phyloP scores from a whole-genome alignment of 2,888 invertebrate species.

The Nomada ferruginata region DNA sequence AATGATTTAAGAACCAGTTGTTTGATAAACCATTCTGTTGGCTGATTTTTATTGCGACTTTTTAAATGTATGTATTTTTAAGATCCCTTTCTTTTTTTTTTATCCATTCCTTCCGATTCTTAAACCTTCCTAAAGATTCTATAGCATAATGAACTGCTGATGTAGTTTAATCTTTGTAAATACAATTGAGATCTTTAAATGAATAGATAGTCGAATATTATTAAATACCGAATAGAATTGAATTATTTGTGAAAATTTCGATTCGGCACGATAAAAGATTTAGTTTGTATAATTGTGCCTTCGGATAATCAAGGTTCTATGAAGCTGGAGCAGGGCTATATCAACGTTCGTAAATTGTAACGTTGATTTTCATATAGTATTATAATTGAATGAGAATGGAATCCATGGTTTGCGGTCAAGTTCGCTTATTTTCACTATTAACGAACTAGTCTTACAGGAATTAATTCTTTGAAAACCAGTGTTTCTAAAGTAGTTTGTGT shows the following conservation, averaged over 20 bases:
- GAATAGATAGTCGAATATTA: no score
- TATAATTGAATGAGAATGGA: slow-evolving; percentile 28
- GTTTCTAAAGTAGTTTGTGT: slow-evolving; percentile 29
- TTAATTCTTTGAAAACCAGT: slow-evolving; percentile 31
- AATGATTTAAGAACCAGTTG: not conserved
- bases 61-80: not conserved
- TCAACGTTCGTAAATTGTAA: slow-evolving; percentile 25
- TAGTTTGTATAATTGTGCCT: not conserved
- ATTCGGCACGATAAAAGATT: not conserved
- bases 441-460: slow-evolving; percentile 5
- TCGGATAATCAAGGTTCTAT: slow-evolving; percentile 51
- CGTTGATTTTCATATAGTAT: slow-evolving; percentile 29
- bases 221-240: not conserved
- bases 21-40: not conserved
- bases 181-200: not conserved
- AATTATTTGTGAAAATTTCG: not conserved
- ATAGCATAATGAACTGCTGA: not conserved
- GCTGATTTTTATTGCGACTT: not conserved
- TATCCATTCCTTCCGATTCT: not conserved
- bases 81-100: not conserved
- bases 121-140: not conserved
- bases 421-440: slow-evolving; percentile 29
- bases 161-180: not conserved
- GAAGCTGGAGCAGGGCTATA: not conserved
- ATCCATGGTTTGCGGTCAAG: slow-evolving; percentile 24